A percentile compares a stretch with the other conserved stretches of the same genome.
phyloP scores from a whole-genome alignment of 1,140 invertebrate genomes.

The Phymastichus coffea region DNA sequence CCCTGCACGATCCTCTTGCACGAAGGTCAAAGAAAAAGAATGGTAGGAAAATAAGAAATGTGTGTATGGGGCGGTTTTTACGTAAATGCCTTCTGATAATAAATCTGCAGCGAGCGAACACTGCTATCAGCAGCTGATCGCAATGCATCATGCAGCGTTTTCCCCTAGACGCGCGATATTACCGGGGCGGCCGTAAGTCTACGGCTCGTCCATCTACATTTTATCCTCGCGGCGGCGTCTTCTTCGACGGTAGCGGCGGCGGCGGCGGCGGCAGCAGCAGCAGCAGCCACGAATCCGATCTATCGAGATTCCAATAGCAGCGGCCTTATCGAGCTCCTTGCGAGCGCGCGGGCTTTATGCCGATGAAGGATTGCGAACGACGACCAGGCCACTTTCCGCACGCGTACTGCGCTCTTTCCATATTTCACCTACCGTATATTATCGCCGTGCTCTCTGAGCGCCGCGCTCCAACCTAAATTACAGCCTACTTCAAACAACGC shows the following conservation, averaged over 20 bases:
- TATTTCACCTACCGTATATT: slow-evolving; percentile 48
- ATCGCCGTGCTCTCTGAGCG: too few relatives aligned
- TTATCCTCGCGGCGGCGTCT: slow-evolving; percentile 41
- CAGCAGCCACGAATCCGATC: slow-evolving; percentile 46
- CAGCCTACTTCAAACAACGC: too few relatives aligned
- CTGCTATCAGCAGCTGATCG: slow-evolving; percentile 50
- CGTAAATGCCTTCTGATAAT: slow-evolving; percentile 45
- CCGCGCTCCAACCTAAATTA: too few relatives aligned
- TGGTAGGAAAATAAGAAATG: not conserved
- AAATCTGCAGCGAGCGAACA: slow-evolving; percentile 45
- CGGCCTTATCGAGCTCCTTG: slow-evolving; percentile 50
- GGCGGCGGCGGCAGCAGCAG: slow-evolving; percentile 23
- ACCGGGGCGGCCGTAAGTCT: too few relatives aligned
- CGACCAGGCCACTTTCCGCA: slow-evolving; percentile 40
- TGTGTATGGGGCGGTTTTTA: not conserved
- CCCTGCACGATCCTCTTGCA: not conserved
- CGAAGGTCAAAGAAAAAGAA: slow-evolving; percentile 11
- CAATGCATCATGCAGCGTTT: slow-evolving; percentile 45
- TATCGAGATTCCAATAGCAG: slow-evolving; percentile 52
- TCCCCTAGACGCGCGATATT: too few relatives aligned
- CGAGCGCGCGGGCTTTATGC: slow-evolving; percentile 41
- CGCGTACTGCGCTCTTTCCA: slow-evolving; percentile 37
- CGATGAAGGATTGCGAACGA: slow-evolving; percentile 48
- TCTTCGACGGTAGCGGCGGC: slow-evolving; percentile 18
- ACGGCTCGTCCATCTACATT: slow-evolving; percentile 53